Conservation (phyloP, 92 coral and sea anemone species). For the Virgularia gustaviana region DNA sequence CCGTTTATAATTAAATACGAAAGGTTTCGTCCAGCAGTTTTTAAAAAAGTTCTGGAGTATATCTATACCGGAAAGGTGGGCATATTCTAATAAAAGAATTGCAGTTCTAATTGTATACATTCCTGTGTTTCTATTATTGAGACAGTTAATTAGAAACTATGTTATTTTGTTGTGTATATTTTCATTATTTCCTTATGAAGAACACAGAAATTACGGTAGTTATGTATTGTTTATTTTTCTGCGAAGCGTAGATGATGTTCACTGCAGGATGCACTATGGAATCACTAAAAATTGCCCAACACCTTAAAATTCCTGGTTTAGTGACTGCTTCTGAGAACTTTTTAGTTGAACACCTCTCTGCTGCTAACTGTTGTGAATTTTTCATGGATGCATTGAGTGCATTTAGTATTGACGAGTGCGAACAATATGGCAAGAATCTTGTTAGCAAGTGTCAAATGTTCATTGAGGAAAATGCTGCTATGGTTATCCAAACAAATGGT, state of each 20-base stretch:
- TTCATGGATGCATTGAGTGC: slow-evolving; percentile 75
- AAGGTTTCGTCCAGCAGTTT: slow-evolving; percentile 67
- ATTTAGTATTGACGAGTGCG: slow-evolving; percentile 37
- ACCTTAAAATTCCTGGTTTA: slow-evolving; percentile 68
- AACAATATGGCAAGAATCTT: slow-evolving; percentile 47
- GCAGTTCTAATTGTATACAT: no score
- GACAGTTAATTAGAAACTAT: no score
- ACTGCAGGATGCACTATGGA: slow-evolving; percentile 69
- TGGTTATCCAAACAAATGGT: slow-evolving; percentile 74
- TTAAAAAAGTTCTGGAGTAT: slow-evolving; percentile 72
- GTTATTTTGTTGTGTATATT: no score
- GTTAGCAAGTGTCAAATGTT: slow-evolving; percentile 72
- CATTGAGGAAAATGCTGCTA: slow-evolving; percentile 93
- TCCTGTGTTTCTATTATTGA: no score
- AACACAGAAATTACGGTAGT: no score
- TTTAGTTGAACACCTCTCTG: slow-evolving; percentile 65
- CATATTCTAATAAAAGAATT: background rate
- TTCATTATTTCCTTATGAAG: background rate
- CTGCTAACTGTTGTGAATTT: slow-evolving; percentile 79
- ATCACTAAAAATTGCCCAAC: slow-evolving; percentile 75
- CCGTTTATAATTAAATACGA: slow-evolving; percentile 61
- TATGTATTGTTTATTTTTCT: no score
- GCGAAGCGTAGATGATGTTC: slow-evolving; percentile 80
- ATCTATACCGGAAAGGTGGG: slow-evolving; percentile 88
- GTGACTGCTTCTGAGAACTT: slow-evolving; percentile 78